Base-by-base conservation (phyloP, 92 coral and sea anemone species). In the Epizoanthus scotinus region DNA sequence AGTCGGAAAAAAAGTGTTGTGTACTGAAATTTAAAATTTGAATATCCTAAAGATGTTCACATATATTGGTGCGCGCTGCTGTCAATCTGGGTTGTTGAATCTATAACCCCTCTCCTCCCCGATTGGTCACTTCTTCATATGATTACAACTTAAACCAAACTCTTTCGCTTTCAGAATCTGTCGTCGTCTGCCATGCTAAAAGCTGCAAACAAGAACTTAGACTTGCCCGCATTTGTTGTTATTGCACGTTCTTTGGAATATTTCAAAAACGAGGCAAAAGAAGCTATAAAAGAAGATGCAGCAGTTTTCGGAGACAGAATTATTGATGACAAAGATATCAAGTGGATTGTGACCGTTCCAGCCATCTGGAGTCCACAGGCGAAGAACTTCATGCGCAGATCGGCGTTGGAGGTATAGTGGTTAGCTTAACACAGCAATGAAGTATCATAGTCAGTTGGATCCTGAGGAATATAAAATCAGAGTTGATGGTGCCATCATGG, bases 301-400 rank as follows among this genome's bases (percentile, higher is more conserved):
- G 65, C 25, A 24, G 1, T 44, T 44, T 44, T 44, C 10, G 15
- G 65, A 9, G 65, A 60, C 2, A 0, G 31, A 5, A 24, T 60
- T 22, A 6, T 60, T 22, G 31, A 28, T 4, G 21, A 60, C 22
- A 60, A 60, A 60, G 31, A 60, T 15, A 24, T 9, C 2, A 60
- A 24, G 18, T 60, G 65, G 65, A 60, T 60, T 60, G 65, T 60
- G 31, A 60, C 65, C 24, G 65, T 60, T 60, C 65, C 65, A 15
- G 65, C 65, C 31, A 22, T 60, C 22, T 60, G 65, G 65, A 60
- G 28, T 22, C 65, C 65, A 8, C 65, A 60, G 3, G 65, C 65
- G 65, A 60, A 20, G 28, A 24, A 25, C 1, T 60, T 60, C 17
- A 60, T 60, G 65, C 65, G 65, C 4, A 15, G 29, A 22, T 25